Percentiles rank a stretch among this genome's conserved stretches.
These are phyloP conservation scores for Dendroctonus valens DNA, from an alignment of 1,140 invertebrate species.

Conservation along the genomic window DNA sequence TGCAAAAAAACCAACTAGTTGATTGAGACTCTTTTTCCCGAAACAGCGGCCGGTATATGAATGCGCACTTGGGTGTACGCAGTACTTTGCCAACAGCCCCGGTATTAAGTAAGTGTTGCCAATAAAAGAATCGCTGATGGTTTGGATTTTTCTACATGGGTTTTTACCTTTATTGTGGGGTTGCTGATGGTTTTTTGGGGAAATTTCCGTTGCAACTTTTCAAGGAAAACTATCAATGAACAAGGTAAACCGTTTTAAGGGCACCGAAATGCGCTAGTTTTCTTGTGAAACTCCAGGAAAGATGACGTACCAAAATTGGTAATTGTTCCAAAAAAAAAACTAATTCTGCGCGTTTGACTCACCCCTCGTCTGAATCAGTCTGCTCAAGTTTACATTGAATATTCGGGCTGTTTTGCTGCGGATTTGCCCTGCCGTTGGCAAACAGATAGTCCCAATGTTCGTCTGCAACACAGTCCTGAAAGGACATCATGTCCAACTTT, in stretches of 20 bases:
- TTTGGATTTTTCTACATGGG: neutral
- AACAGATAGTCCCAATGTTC: constrained; percentile 58
- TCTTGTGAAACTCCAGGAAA: neutral
- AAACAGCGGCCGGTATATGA: too few species aligned
- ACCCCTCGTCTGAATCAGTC: constrained; percentile 38
- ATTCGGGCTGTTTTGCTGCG: constrained; percentile 9
- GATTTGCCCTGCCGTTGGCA: constrained; percentile 38
- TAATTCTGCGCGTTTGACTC: constrained; percentile 12
- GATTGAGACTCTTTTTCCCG: neutral
- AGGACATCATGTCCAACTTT: constrained; percentile 49
- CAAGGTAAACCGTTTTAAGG: neutral
- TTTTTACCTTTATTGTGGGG: neutral
- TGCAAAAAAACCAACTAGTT: constrained; percentile 5
- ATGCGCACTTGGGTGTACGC: neutral
- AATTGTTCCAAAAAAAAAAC: constrained; percentile 27
- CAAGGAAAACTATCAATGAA: neutral
- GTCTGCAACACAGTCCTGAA: constrained; percentile 56
- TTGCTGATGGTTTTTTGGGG: neutral
- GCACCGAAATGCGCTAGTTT: too few species aligned
- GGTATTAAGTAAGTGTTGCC: neutral
- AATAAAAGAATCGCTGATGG: neutral
- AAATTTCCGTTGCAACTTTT: neutral
- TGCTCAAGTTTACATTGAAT: constrained; percentile 23
- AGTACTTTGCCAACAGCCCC: neutral
- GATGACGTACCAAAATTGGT: constrained; percentile 21